Percentiles rank a stretch among this genome's conserved stretches.
Conservation (phyloP, 2,113 vertebrate species). For the Bostrychus sinensis region DNA sequence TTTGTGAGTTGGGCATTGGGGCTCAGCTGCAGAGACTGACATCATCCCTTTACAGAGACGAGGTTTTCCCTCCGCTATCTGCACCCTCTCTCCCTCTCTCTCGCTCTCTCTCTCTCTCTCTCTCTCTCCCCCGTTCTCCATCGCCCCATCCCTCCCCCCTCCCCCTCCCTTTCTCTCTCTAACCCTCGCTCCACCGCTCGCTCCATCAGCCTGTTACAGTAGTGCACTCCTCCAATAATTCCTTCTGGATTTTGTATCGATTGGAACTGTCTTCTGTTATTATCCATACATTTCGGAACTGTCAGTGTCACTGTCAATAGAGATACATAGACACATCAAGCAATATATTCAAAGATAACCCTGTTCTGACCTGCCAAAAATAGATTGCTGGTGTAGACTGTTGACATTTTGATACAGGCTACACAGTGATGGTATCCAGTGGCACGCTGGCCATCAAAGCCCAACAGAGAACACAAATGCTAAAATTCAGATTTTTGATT, state of each 20-base stretch:
- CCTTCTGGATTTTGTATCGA: conserved; percentile 38
- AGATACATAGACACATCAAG: neutral
- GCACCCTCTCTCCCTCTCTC: conserved; percentile 58
- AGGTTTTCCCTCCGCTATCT: conserved; percentile 81
- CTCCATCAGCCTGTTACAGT: conserved; percentile 63
- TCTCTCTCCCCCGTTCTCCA: conserved; percentile 52
- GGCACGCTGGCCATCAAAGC: neutral
- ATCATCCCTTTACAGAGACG: conserved; percentile 82
- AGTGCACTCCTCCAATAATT: conserved; percentile 61
- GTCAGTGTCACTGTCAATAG: neutral
- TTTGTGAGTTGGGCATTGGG: conserved; percentile 64
- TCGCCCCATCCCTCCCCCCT: conserved; percentile 11
- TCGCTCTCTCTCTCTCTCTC: conserved; percentile 29
- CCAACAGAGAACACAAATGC: too few relatives aligned
- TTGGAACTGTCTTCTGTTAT: conserved; percentile 32
- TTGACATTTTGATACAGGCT: neutral
- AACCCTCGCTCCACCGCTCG: conserved; percentile 49
- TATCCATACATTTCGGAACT: neutral
- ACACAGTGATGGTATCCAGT: conserved; percentile 6
- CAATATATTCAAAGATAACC: neutral
- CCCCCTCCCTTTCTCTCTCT: conserved; percentile 37
- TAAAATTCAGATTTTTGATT: too few relatives aligned
- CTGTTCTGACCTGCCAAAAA: neutral
- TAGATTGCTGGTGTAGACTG: neutral
- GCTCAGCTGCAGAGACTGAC: conserved; percentile 86